These are phyloP conservation scores for Tupaia tana DNA, from an alignment of 2,113 vertebrate genomes.

Conservation along the genomic window DNA sequence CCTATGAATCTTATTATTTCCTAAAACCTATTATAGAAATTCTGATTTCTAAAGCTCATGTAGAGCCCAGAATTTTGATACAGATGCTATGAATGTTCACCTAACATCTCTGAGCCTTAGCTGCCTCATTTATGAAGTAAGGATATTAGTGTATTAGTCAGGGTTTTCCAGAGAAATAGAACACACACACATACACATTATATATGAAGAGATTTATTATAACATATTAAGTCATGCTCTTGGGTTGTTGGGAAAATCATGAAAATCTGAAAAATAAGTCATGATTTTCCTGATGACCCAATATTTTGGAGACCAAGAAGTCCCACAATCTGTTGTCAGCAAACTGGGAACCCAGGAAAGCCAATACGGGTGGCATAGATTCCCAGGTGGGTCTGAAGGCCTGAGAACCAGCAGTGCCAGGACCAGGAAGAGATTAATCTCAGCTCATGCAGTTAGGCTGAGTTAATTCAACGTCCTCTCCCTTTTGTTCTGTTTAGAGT, in stretches of 20 bases:
- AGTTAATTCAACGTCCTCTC: background rate
- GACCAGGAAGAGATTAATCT: background rate
- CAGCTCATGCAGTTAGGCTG: background rate
- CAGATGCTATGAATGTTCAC: background rate
- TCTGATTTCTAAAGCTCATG: background rate
- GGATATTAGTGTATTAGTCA: background rate
- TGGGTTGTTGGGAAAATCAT: too few species aligned
- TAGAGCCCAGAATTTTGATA: background rate
- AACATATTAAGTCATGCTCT: background rate
- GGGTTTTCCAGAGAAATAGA: background rate
- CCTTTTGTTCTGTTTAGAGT: background rate
- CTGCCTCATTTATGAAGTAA: background rate
- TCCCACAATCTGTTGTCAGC: accelerated
- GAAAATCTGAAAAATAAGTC: too few species aligned
- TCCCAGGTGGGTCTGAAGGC: background rate
- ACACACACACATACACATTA: too few species aligned
- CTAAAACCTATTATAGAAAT: background rate
- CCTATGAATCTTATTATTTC: background rate
- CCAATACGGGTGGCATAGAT: background rate
- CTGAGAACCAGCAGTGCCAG: background rate
- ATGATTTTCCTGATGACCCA: too few species aligned
- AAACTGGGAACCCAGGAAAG: background rate
- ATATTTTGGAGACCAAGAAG: background rate
- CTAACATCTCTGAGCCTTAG: background rate
- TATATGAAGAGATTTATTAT: background rate